Conservation (phyloP, 2,797 vertebrate genomes). For the Otolemur crassicaudatus region DNA sequence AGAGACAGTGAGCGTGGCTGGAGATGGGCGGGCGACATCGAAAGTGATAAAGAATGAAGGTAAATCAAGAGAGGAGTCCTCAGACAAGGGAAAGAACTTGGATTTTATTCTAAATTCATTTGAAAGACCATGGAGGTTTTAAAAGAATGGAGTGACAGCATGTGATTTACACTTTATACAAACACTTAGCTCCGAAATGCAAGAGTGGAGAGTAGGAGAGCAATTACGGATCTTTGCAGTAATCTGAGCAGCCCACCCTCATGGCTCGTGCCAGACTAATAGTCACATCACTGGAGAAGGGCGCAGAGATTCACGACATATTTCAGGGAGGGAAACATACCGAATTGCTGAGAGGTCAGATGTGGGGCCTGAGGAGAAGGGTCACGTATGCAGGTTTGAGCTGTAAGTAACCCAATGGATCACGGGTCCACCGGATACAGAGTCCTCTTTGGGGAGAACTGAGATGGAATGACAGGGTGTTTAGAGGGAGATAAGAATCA, state of each 20-base stretch:
- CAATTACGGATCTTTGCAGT: background rate
- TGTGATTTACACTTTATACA: slow-evolving; percentile 1
- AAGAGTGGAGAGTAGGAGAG: background rate
- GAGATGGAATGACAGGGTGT: background rate
- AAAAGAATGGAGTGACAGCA: background rate
- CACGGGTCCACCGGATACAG: background rate
- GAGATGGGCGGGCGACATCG: background rate
- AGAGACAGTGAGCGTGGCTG: background rate
- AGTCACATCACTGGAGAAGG: background rate
- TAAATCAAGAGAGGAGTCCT: background rate
- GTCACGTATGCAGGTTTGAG: background rate
- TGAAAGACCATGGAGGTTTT: background rate
- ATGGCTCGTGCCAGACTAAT: background rate
- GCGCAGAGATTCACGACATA: background rate
- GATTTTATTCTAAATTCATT: background rate
- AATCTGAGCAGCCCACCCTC: background rate
- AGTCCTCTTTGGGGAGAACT: background rate
- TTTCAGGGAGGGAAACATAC: background rate
- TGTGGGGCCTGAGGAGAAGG: background rate
- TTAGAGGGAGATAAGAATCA: background rate
- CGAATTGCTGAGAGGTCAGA: background rate
- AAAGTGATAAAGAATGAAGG: background rate
- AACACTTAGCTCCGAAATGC: background rate
- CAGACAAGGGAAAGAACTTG: background rate
- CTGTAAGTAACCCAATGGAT: background rate